Percentiles rank a stretch among this genome's conserved stretches.
phyloP scores from a whole-genome alignment of 2,113 vertebrate genomes.

The Otolemur garnettii region DNA sequence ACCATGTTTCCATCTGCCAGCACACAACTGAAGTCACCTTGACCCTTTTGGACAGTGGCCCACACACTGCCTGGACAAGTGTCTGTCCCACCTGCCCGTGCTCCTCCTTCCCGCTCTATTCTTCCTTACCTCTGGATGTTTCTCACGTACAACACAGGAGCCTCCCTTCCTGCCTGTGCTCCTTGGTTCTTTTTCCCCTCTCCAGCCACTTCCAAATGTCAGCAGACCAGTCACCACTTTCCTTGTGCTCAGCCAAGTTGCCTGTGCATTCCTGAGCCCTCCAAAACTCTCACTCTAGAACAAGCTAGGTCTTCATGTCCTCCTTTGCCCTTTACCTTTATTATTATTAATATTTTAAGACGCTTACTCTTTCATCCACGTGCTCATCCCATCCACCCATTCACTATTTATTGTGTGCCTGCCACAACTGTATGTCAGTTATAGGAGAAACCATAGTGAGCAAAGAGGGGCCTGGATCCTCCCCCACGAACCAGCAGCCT shows the following conservation, averaged over 20 bases:
- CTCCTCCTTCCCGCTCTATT: too few relatives aligned
- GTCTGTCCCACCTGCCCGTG: background rate
- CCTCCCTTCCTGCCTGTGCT: background rate
- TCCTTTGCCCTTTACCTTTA: background rate
- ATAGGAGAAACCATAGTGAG: background rate
- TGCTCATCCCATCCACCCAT: too few relatives aligned
- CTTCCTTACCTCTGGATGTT: background rate
- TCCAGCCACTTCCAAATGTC: background rate
- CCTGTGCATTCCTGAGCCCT: background rate
- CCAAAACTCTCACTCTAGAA: background rate
- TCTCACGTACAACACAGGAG: background rate
- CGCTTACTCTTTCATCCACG: background rate
- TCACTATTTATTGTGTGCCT: background rate
- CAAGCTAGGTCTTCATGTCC: background rate
- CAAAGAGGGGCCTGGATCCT: background rate
- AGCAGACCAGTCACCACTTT: background rate
- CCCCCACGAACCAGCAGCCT: background rate
- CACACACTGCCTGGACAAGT: fast-evolving
- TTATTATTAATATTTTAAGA: background rate
- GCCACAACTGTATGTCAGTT: background rate
- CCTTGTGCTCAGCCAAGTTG: background rate
- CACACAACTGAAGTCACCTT: fast-evolving
- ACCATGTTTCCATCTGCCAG: background rate
- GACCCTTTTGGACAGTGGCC: background rate
- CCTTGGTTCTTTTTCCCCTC: background rate